Evolutionary conservation across 2,888 invertebrate genomes (phyloP).

Genomic region (Melolontha melolontha): DNA sequence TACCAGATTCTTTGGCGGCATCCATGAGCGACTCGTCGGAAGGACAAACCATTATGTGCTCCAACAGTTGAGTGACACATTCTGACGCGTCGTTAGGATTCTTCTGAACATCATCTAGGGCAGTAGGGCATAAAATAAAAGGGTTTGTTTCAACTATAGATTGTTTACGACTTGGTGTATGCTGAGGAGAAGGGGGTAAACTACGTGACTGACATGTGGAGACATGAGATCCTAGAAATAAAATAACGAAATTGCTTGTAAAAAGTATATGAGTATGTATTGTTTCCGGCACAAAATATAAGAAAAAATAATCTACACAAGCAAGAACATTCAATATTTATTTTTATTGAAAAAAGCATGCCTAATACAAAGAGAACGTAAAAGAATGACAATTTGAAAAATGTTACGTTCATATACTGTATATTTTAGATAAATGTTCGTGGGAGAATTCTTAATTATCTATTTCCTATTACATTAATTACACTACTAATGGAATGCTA

Average conservation of each 20-base stretch:
- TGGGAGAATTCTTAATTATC: too few species aligned
- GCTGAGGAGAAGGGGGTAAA: conserved; percentile 81
- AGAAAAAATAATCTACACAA: neutral
- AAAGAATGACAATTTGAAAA: too few species aligned
- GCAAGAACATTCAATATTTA: neutral
- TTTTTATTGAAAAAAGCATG: neutral
- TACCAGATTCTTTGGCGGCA: conserved; percentile 88
- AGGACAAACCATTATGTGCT: conserved; percentile 70
- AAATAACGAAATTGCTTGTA: conserved; percentile 11
- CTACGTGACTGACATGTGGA: conserved; percentile 71
- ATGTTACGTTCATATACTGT: too few species aligned
- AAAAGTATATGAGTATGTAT: conserved; percentile 3
- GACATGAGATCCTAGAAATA: conserved; percentile 64
- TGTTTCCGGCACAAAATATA: neutral
- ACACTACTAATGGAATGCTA: too few species aligned
- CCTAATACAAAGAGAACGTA: too few species aligned
- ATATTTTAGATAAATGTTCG: too few species aligned
- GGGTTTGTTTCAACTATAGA: conserved; percentile 74
- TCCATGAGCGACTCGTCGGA: conserved; percentile 87
- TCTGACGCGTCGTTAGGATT: conserved; percentile 65
- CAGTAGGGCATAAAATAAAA: conserved; percentile 68
- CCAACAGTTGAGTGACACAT: conserved; percentile 65
- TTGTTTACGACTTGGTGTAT: conserved; percentile 78
- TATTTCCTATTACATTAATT: too few species aligned
- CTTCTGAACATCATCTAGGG: conserved; percentile 61